Conservation (phyloP, 2,797 vertebrate genomes). For the Thamnophis elegans region DNA sequence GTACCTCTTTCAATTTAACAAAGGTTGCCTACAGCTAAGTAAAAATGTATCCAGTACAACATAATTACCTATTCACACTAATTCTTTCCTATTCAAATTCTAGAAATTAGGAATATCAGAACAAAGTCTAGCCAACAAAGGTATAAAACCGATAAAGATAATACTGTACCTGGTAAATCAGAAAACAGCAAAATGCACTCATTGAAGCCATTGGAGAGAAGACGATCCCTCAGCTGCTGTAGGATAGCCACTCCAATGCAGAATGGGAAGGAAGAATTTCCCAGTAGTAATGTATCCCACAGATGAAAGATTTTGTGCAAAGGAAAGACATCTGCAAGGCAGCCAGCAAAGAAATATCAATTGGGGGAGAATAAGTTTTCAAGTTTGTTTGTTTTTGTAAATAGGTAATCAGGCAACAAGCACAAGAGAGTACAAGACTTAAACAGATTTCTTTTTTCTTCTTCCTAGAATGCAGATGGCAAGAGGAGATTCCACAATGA, state of each 20-base stretch:
- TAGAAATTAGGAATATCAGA: not conserved
- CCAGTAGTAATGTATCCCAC: conserved; percentile 95
- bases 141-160: not conserved
- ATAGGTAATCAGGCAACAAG: not conserved
- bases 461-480: not conserved
- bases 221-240: conserved; percentile 92
- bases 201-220: conserved; percentile 96
- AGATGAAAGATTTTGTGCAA: conserved; percentile 99
- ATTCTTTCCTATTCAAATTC: not conserved
- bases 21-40: not conserved
- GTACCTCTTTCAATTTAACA: not conserved
- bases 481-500: not conserved
- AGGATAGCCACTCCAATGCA: conserved; percentile 98
- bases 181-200: conserved; percentile 99
- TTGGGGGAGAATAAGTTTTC: not conserved
- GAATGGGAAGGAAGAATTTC: conserved; percentile 96
- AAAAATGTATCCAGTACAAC: not conserved
- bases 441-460: not conserved
- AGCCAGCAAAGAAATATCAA: conserved; percentile 27
- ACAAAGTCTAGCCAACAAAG: not conserved
- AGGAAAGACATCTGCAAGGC: conserved; percentile 83
- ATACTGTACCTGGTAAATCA: conserved; percentile 88
- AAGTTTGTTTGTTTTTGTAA: not conserved
- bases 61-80: not conserved
- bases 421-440: not conserved